These are phyloP conservation scores for Caenorhabditis macrosperma DNA, from an alignment of 2,888 invertebrate genomes.

Conservation along the genomic window DNA sequence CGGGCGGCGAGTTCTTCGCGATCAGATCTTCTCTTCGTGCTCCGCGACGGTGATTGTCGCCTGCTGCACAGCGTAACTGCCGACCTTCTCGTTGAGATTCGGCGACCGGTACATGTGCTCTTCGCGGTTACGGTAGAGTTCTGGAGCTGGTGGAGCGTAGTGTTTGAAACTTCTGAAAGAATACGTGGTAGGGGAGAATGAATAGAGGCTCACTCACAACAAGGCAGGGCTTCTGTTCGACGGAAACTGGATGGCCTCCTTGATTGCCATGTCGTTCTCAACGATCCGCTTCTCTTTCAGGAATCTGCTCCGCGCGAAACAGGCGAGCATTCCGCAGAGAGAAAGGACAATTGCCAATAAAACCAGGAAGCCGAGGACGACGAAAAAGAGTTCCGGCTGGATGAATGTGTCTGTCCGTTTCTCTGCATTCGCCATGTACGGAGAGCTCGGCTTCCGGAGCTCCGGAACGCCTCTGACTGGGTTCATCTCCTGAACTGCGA, in stretches of 20 bases:
- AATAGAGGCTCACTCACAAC: slow-evolving; percentile 26
- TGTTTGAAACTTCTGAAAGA: slow-evolving; percentile 59
- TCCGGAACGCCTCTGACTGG: not conserved
- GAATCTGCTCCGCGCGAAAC: slow-evolving; percentile 38
- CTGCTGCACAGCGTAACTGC: slow-evolving; percentile 54
- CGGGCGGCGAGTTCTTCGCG: not conserved
- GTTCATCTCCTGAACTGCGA: slow-evolving; percentile 41
- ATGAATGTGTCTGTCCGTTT: slow-evolving; percentile 30
- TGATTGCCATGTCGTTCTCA: slow-evolving; percentile 53
- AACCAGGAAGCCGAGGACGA: slow-evolving; percentile 36
- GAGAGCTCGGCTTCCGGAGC: slow-evolving; percentile 16
- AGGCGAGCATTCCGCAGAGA: slow-evolving; percentile 45
- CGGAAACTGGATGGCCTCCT: slow-evolving; percentile 48
- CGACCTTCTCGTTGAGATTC: slow-evolving; percentile 41
- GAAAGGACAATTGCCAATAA: slow-evolving; percentile 35
- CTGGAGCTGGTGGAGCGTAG: slow-evolving; percentile 50
- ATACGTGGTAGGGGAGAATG: not conserved
- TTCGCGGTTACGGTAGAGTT: slow-evolving; percentile 48
- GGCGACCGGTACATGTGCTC: slow-evolving; percentile 51
- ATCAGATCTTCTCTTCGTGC: slow-evolving; percentile 56
- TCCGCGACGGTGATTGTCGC: slow-evolving; percentile 57
- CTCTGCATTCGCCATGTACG: slow-evolving; percentile 1
- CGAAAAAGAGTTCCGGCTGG: slow-evolving; percentile 47
- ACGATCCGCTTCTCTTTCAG: slow-evolving; percentile 20
- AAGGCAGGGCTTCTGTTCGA: slow-evolving; percentile 45